phyloP scores from a whole-genome alignment of 2,888 invertebrate species.

The Conus canariensis region DNA sequence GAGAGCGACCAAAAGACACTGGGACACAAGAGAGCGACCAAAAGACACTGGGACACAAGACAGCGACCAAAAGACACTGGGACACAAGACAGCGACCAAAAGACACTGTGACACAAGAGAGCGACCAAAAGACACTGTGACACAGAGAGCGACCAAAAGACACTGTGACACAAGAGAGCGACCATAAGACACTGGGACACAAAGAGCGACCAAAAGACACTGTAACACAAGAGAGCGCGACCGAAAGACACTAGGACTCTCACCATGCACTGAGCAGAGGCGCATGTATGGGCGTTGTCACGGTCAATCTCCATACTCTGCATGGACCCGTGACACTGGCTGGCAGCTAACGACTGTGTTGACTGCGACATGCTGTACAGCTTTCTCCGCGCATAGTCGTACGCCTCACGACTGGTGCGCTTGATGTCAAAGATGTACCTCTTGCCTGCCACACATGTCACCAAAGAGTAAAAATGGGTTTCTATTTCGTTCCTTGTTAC shows the following conservation, averaged over 20 bases:
- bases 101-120: too few relatives aligned
- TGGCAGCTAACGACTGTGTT: background rate
- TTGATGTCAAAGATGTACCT: conserved; percentile 95
- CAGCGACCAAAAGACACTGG: too few relatives aligned
- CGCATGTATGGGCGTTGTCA: conserved; percentile 25
- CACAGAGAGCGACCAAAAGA: too few relatives aligned
- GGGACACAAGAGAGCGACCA: too few relatives aligned
- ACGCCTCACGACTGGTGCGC: conserved; percentile 92
- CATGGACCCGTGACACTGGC: conserved; percentile 36
- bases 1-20: too few relatives aligned
- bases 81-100: too few relatives aligned
- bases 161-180: too few relatives aligned
- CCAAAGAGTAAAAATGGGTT: background rate
- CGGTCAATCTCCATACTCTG: conserved; percentile 43
- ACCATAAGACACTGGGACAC: too few relatives aligned
- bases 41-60: too few relatives aligned
- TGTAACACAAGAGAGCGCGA: too few relatives aligned
- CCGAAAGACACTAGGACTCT: background rate
- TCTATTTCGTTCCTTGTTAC: background rate
- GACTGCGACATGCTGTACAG: conserved; percentile 80
- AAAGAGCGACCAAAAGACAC: too few relatives aligned
- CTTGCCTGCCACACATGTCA: conserved; percentile 82
- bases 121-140: too few relatives aligned
- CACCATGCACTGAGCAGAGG: conserved; percentile 26
- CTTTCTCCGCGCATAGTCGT: conserved; percentile 90